Conservation (phyloP, 2,888 invertebrate species). For the Copidosoma aretas region DNA sequence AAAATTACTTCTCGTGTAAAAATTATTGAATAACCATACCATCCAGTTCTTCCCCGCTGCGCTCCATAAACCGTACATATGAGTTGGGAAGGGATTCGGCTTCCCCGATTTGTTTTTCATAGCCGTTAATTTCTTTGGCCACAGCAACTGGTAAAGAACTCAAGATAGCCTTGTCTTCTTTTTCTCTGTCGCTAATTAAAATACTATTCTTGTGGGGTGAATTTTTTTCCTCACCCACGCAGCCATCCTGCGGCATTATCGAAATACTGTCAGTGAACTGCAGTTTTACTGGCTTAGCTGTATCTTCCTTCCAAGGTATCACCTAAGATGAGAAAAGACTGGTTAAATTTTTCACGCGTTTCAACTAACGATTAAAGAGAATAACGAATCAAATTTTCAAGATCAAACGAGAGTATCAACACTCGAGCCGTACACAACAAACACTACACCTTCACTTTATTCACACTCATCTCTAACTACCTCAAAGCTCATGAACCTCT, state of each 20-base stretch:
- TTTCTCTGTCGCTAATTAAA: slow-evolving; percentile 55
- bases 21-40: slow-evolving; percentile 67
- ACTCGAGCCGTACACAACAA: no score
- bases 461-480: no score
- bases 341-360: no score
- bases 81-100: slow-evolving; percentile 86
- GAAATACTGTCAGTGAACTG: slow-evolving; percentile 71
- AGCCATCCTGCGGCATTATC: slow-evolving; percentile 74
- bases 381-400: no score
- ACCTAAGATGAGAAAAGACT: slow-evolving; percentile 43
- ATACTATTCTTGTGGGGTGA: slow-evolving; percentile 46
- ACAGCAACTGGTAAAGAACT: slow-evolving; percentile 55
- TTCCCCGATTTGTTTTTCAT: slow-evolving; percentile 65
- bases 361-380: not conserved
- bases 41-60: slow-evolving; percentile 91
- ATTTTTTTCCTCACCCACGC: slow-evolving; percentile 50
- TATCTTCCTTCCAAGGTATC: slow-evolving; percentile 54
- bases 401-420: no score
- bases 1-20: not conserved
- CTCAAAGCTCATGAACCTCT: no score
- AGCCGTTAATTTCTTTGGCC: slow-evolving; percentile 57
- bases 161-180: slow-evolving; percentile 57
- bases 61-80: slow-evolving; percentile 93
- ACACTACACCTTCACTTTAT: no score
- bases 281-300: slow-evolving; percentile 62